Evolutionary conservation across 2,888 invertebrate species (phyloP), one percentile per base, ranked within the genome.

Genomic region (Acronicta psi): DNA sequence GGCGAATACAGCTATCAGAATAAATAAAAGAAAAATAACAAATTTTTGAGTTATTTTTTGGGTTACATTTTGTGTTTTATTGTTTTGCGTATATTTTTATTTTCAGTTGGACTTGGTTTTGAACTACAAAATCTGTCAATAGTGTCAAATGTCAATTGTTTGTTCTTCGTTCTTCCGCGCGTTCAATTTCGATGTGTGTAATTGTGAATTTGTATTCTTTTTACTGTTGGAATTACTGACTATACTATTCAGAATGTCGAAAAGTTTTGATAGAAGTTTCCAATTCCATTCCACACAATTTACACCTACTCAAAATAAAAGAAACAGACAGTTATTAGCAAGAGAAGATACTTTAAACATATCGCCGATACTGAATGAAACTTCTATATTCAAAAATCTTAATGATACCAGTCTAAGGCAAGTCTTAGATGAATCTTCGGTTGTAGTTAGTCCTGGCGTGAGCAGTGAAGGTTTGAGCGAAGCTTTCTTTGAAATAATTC

Each of bases 401-500:
- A 93, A 94, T 59, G 94, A 94, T 71, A 91, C 93, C 16, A 93
- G 93, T 75, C 77, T 94, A 53, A 80, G 93, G 55, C 92, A 93
- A 81, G 90, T 88, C 51, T 81, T 94, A 50, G 91, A 94, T 65
- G 94, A 94, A 63, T 90, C 94, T 47, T 91, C 93, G 25, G 78
- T 93, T 47, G 47, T 92, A 62, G 66, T 85, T 0, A 86, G 81
- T 42, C 59, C 87, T 8, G 90, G 88, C 18, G 83, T 76, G 50
- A 86, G 87, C 4, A 90, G 90, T 5, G 89, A 91, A 56, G 85
- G 86, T 13, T 79, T 94, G 60, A 86, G 75, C 69, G 94, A 93
- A 84, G 89, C 90, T 10, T 94, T 93, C 71, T 94, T 91, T 76
- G 94, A 94, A 77, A 90, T 94, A 65, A 90, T 94, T 67, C 93